Base-by-base conservation (phyloP, 2,888 invertebrate species). In the Eupithecia vulgata region DNA sequence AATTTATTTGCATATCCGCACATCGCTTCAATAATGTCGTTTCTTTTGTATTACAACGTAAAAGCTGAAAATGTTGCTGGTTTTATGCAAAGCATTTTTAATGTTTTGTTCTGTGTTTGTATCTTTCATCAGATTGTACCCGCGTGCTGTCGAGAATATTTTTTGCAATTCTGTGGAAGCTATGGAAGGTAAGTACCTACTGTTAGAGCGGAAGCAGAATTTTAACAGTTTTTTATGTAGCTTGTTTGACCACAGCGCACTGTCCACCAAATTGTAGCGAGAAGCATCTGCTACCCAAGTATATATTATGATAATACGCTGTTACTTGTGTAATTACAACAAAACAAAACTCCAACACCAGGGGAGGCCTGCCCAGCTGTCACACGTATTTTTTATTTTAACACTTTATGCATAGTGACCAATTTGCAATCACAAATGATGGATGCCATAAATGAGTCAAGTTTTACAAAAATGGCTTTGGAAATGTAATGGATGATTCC, bases 21-120 rank as follows among this genome's bases (percentile, higher is more conserved):
- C 40, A 30, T 62, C 21, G 68, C 30, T 61, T n/a, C 68, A n/a
- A 69, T 48, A 48, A 64, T 69, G 62, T 64, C 34, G 62, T 69
- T 69, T 35, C 12, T 35, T 40, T 64, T 64, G 69, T 64, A 15
- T 21, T 6, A 34, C 34, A 17, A 61, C 34, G 21, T 21, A 59
- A 59, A 57, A 13, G 17, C 30, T 15, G 61, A 34, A 34, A 15
- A 34, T 34, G 15, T 61, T 17, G 34, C 61, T 34, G 57, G 25
- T 34, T 61, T 61, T 61, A 17, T 61, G 59, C 10, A 25, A 2
- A 57, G 5, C 17, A 17, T 7, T 34, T 61, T 61, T 61, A 34
- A 15, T 61, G 7, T 34, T 61, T 61, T 61, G 34, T 61, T 61
- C 57, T 25, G 13, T 25, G 57, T 13, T 10, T 21, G 52, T 21